Percentiles rank a stretch among this genome's conserved stretches.
Evolutionary conservation across 2,888 invertebrate genomes (phyloP).

Genomic region (Esperia sulphurella): DNA sequence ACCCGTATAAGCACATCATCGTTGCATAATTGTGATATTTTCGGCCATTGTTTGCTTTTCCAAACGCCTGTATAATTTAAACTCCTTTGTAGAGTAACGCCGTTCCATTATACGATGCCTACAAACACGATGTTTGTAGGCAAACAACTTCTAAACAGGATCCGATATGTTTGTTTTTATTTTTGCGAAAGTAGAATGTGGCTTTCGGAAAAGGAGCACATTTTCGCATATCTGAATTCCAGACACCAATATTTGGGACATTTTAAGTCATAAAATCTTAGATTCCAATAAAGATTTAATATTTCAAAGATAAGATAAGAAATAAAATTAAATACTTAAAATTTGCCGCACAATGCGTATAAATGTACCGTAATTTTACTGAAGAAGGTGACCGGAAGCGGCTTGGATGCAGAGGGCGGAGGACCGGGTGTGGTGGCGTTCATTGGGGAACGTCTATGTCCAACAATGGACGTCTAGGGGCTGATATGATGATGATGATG

Average conservation of each 20-base stretch:
- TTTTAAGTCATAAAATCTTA: neutral
- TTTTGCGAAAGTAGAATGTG: neutral
- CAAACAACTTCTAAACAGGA: neutral
- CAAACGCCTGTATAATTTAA: slow-evolving; percentile 7
- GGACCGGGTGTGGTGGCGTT: too few species aligned
- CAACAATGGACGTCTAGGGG: too few species aligned
- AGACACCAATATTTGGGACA: neutral
- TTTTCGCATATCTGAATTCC: neutral
- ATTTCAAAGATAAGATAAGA: too few species aligned
- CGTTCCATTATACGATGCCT: too few species aligned
- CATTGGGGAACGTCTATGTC: too few species aligned
- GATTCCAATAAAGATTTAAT: too few species aligned
- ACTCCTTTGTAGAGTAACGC: neutral
- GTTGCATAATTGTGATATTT: slow-evolving; percentile 12
- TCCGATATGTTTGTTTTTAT: slow-evolving; percentile 1
- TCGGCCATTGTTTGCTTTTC: slow-evolving; percentile 6
- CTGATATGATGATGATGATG: too few species aligned
- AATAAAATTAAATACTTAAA: too few species aligned
- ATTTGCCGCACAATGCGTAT: too few species aligned
- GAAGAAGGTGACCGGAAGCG: too few species aligned
- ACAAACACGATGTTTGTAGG: slow-evolving; percentile 1
- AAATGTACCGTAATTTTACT: too few species aligned
- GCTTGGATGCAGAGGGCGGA: too few species aligned
- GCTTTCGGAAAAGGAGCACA: neutral
- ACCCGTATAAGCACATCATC: neutral